phyloP scores from a whole-genome alignment of 2,797 vertebrate genomes.

The Lophura swinhoii region DNA sequence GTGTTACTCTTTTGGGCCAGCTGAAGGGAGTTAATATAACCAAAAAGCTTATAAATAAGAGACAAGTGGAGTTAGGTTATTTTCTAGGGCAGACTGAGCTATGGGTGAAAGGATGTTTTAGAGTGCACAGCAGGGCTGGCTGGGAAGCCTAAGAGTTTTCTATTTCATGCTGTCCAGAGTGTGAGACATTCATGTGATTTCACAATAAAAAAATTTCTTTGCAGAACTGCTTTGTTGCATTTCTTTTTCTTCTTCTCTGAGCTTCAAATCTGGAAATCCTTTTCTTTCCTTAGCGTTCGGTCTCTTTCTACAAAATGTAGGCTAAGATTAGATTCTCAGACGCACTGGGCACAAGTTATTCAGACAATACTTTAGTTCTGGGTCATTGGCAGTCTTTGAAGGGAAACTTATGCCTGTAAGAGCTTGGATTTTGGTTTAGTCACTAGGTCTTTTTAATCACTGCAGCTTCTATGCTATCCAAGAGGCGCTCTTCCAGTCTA shows the following conservation, averaged over 20 bases:
- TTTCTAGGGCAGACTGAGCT: background rate
- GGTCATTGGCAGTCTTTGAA: conserved; percentile 38
- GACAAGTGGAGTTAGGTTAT: background rate
- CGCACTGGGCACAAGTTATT: background rate
- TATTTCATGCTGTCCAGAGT: background rate
- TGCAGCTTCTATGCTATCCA: conserved; percentile 33
- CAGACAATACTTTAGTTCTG: conserved; percentile 53
- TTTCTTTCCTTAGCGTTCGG: background rate
- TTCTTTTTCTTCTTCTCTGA: background rate
- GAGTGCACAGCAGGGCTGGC: background rate
- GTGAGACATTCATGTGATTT: background rate
- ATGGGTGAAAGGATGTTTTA: background rate
- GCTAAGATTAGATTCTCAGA: conserved; percentile 36
- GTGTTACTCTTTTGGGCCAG: background rate
- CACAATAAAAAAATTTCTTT: background rate
- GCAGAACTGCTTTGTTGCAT: background rate
- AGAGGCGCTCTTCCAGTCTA: conserved; percentile 32
- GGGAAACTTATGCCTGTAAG: conserved; percentile 45
- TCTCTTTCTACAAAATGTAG: conserved; percentile 5
- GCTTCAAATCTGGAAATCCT: background rate
- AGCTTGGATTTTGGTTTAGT: conserved; percentile 46
- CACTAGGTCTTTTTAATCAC: conserved; percentile 43
- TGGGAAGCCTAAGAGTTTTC: background rate
- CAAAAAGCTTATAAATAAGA: background rate
- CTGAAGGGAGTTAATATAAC: background rate